Percentiles rank a stretch among this genome's conserved stretches.
Evolutionary conservation across 2,113 vertebrate species (phyloP).

Genomic region (Taurulus bubalis): DNA sequence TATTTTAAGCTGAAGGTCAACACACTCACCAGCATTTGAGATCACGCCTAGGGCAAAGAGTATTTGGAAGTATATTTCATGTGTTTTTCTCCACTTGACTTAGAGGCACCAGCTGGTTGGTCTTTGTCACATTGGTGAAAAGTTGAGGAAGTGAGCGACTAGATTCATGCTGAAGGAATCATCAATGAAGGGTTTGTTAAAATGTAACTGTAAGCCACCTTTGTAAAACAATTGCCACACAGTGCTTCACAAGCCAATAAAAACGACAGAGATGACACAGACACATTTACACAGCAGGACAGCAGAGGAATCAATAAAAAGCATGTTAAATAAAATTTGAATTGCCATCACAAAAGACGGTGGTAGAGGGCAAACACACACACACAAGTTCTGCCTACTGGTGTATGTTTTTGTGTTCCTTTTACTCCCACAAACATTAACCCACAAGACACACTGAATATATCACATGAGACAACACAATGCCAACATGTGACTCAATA

Average conservation of each 20-base stretch:
- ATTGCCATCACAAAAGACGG: background rate
- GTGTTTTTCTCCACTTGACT: constrained; percentile 22
- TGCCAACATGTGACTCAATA: background rate
- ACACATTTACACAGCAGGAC: background rate
- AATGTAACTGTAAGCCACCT: background rate
- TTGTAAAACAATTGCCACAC: background rate
- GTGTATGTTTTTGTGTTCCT: background rate
- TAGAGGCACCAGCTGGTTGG: constrained; percentile 58
- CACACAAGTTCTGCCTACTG: background rate
- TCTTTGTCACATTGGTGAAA: constrained; percentile 2
- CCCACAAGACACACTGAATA: no score
- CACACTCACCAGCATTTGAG: constrained; percentile 18
- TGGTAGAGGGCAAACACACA: background rate
- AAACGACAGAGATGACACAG: background rate
- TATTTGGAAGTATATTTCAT: constrained; percentile 26
- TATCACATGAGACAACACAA: background rate
- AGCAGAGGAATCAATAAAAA: constrained; percentile 12
- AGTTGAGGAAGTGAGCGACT: background rate
- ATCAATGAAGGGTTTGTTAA: background rate
- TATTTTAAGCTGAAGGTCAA: constrained; percentile 69
- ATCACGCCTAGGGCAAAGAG: constrained; percentile 33
- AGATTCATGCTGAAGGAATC: background rate
- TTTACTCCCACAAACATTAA: background rate
- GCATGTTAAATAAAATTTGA: background rate
- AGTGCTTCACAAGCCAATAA: constrained; percentile 10